Evolutionary conservation across 1,140 invertebrate genomes (phyloP).

Genomic region (Melitaea cinxia): DNA sequence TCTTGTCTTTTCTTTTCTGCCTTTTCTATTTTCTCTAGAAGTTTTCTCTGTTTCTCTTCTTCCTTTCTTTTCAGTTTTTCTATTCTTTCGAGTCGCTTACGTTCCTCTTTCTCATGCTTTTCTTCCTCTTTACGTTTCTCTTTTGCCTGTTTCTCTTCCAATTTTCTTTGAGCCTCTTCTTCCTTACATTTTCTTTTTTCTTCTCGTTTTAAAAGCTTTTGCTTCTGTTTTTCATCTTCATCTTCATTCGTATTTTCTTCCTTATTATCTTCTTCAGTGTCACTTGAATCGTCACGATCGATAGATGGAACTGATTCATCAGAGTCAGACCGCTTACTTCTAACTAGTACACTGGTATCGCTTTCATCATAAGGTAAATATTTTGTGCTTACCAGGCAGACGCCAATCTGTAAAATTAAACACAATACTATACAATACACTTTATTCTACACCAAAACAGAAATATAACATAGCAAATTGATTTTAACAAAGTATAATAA

Average conservation of each 20-base stretch:
- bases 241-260: constrained; percentile 42
- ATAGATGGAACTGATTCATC: constrained; percentile 47
- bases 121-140: constrained; percentile 51
- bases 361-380: constrained; percentile 60
- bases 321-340: constrained; percentile 45
- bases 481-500: no score
- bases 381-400: constrained; percentile 63
- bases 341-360: constrained; percentile 39
- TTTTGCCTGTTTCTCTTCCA: constrained; percentile 45
- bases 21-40: constrained; percentile 45
- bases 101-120: constrained; percentile 49
- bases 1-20: constrained; percentile 50
- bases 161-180: constrained; percentile 41
- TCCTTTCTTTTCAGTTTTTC: constrained; percentile 46
- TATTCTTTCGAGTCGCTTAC: constrained; percentile 43
- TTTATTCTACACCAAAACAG: no score
- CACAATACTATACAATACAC: neutral
- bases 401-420: constrained; percentile 52
- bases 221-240: constrained; percentile 46
- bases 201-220: constrained; percentile 43
- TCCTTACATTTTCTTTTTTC: constrained; percentile 46
- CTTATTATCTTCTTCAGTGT: constrained; percentile 40
- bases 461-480: no score
- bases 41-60: constrained; percentile 42
- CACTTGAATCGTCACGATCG: constrained; percentile 42